A percentile compares a stretch with the other conserved stretches of the same genome.
These are phyloP conservation scores for Macaria liturata DNA, from an alignment of 2,888 invertebrate species.

Conservation along the genomic window DNA sequence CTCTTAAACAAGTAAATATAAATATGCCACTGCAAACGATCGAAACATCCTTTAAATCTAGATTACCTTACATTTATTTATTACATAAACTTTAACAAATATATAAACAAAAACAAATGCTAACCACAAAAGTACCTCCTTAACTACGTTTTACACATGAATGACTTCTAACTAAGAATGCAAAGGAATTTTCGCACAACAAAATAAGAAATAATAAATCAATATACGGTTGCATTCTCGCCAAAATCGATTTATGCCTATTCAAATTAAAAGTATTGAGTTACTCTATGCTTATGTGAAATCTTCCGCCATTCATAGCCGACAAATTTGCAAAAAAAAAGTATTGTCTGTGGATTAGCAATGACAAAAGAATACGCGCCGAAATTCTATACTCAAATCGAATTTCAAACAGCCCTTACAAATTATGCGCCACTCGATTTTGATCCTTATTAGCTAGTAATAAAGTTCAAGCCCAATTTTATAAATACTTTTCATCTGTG, in stretches of 20 bases:
- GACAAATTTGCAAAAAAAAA: constrained; percentile 40
- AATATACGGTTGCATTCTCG: constrained; percentile 12
- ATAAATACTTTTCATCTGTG: not conserved
- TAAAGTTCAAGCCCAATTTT: not conserved
- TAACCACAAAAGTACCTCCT: not conserved
- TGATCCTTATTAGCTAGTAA: not conserved
- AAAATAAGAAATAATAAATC: constrained; percentile 7
- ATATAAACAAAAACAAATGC: no score
- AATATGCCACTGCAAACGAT: no score
- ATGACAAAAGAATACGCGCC: constrained; percentile 42
- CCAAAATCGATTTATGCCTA: constrained; percentile 13
- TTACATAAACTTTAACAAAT: no score
- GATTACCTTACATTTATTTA: no score
- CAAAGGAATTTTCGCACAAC: constrained; percentile 2
- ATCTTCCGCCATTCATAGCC: constrained; percentile 13
- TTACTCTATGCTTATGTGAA: constrained; percentile 34
- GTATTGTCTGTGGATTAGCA: constrained; percentile 50
- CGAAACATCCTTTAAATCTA: no score
- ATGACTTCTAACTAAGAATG: constrained; percentile 5
- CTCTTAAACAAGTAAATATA: no score
- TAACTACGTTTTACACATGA: constrained; percentile 13
- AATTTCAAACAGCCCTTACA: not conserved
- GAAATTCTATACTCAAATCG: constrained; percentile 27
- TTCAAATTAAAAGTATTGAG: constrained; percentile 37
- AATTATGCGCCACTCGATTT: not conserved